Percentiles rank a stretch among this genome's conserved stretches.
Conservation (phyloP, 2,797 vertebrate species). For the Tachyglossus aculeatus region DNA sequence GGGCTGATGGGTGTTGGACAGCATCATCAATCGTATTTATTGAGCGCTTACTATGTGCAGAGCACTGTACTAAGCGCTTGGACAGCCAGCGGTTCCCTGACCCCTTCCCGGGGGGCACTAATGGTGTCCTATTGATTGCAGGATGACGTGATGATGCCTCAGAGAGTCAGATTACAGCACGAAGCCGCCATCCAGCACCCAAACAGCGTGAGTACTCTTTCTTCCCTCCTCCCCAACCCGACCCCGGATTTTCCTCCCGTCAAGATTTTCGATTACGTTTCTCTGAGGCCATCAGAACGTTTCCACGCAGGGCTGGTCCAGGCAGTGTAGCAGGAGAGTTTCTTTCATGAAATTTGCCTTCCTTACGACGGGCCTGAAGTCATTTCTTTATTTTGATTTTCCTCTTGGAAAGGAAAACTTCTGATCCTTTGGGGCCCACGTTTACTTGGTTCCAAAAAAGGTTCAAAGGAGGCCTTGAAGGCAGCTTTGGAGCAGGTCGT, state of each 20-base stretch:
- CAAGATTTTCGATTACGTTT: neutral
- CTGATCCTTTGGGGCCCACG: neutral
- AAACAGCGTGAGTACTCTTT: slow-evolving; percentile 79
- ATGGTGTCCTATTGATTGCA: slow-evolving; percentile 69
- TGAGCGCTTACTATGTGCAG: too few relatives aligned
- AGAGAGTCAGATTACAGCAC: slow-evolving; percentile 87
- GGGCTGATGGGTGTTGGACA: too few relatives aligned
- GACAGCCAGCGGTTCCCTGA: too few relatives aligned
- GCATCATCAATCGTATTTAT: too few relatives aligned
- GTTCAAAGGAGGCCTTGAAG: neutral
- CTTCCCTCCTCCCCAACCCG: neutral
- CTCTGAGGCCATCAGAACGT: slow-evolving; percentile 58
- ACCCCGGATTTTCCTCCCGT: neutral
- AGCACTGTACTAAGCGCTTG: too few relatives aligned
- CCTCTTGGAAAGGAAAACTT: neutral
- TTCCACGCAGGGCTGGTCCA: slow-evolving; percentile 27
- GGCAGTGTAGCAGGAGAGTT: slow-evolving; percentile 32
- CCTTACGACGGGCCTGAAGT: slow-evolving; percentile 14
- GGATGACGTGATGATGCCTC: slow-evolving; percentile 95
- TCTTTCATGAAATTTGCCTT: slow-evolving; percentile 42
- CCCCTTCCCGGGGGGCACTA: slow-evolving; percentile 36
- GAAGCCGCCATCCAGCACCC: slow-evolving; percentile 77
- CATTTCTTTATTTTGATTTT: slow-evolving; percentile 19
- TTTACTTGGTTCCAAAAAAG: neutral
- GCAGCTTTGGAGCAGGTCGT: neutral